Evolutionary conservation across 2,797 vertebrate species (phyloP).

Genomic region (Gastrophryne carolinensis): DNA sequence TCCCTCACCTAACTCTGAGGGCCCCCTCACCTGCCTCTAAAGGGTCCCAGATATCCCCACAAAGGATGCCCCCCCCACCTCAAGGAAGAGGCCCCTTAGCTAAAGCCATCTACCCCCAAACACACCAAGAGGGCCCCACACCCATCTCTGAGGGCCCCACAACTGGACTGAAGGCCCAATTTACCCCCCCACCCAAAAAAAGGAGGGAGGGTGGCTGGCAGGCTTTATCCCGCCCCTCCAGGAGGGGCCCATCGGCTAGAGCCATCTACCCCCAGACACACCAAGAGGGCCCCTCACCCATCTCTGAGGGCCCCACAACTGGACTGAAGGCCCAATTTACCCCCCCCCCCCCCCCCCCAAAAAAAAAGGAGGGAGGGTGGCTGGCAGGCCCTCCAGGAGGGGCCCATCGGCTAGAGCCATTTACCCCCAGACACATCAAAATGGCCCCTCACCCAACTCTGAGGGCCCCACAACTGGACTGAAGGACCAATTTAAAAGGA

Average conservation of each 20-base stretch:
- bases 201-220: too few relatives aligned
- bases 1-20: not conserved
- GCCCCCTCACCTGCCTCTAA: not conserved
- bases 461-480: too few relatives aligned
- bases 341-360: too few relatives aligned
- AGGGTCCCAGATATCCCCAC: not conserved
- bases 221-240: not conserved
- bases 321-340: too few relatives aligned
- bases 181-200: too few relatives aligned
- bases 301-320: too few relatives aligned
- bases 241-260: not conserved
- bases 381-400: too few relatives aligned
- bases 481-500: too few relatives aligned
- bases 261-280: not conserved
- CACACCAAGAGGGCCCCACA: not conserved
- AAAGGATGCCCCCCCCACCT: not conserved
- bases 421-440: not conserved
- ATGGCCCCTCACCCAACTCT: not conserved
- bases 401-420: not conserved
- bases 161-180: too few relatives aligned
- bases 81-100: too few relatives aligned
- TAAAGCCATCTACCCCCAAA: not conserved
- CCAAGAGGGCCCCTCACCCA: not conserved
- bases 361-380: too few relatives aligned
- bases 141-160: too few relatives aligned